Evolutionary conservation across 2,113 vertebrate genomes (phyloP).

Genomic region (Camelus dromedarius): DNA sequence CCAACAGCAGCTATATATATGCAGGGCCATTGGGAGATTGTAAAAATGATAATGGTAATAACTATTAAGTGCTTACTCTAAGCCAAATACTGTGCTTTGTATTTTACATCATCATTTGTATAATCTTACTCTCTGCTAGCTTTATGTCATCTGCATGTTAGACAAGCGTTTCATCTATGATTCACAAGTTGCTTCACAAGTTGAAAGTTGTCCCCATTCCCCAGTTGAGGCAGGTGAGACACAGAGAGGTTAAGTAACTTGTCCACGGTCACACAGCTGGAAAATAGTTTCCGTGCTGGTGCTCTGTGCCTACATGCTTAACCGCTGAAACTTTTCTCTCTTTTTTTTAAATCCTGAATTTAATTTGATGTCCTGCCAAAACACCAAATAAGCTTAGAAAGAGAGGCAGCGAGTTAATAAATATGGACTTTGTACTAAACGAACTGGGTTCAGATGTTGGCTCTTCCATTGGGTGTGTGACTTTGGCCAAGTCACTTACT

Average conservation of each 20-base stretch:
- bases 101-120: neutral
- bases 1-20: neutral
- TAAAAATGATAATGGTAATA: neutral
- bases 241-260: slow-evolving; percentile 3
- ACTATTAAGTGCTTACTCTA: neutral
- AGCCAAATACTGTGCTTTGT: neutral
- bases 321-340: neutral
- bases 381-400: neutral
- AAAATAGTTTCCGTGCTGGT: neutral
- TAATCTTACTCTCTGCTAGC: neutral
- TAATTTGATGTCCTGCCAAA: slow-evolving; percentile 37
- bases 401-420: neutral
- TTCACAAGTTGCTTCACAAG: neutral
- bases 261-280: neutral
- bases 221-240: neutral
- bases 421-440: neutral
- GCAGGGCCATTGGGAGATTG: no score
- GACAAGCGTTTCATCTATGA: neutral
- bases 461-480: neutral
- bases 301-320: neutral
- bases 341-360: neutral
- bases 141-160: neutral
- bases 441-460: neutral
- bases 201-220: neutral
- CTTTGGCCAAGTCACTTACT: neutral